Percentiles rank a stretch among this genome's conserved stretches.
Evolutionary conservation across 2,113 vertebrate genomes (phyloP).

Genomic region (Chloropsis cyanopogon): DNA sequence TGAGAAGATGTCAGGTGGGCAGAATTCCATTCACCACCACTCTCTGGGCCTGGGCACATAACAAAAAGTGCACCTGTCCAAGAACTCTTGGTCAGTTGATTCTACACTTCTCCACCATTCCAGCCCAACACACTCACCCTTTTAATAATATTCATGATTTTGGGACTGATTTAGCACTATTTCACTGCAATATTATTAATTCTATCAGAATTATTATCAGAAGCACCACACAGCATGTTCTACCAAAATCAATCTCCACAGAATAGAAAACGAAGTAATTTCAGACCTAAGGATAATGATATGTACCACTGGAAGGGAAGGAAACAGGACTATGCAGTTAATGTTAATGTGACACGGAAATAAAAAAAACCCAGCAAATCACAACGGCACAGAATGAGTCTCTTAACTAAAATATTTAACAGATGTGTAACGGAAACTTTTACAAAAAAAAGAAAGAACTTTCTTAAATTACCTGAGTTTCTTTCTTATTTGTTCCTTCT

Average conservation of each 20-base stretch:
- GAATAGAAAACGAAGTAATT: neutral
- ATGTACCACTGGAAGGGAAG: neutral
- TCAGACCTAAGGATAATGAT: neutral
- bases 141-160: neutral
- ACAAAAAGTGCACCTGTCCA: neutral
- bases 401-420: neutral
- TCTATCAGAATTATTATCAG: neutral
- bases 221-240: neutral
- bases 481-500: conserved; percentile 88
- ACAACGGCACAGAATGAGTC: neutral
- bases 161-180: neutral
- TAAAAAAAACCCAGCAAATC: neutral
- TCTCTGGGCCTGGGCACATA: neutral
- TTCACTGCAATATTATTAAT: neutral
- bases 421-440: neutral
- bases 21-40: neutral
- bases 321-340: neutral
- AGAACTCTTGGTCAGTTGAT: neutral
- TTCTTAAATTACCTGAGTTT: conserved; percentile 81
- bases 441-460: neutral
- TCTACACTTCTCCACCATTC: neutral
- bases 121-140: neutral
- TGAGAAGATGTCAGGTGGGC: neutral
- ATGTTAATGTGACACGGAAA: neutral
- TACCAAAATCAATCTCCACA: neutral